A percentile compares a stretch with the other conserved stretches of the same genome.
These are phyloP conservation scores for Parus major DNA, from an alignment of 2,113 vertebrate species.

Conservation along the genomic window DNA sequence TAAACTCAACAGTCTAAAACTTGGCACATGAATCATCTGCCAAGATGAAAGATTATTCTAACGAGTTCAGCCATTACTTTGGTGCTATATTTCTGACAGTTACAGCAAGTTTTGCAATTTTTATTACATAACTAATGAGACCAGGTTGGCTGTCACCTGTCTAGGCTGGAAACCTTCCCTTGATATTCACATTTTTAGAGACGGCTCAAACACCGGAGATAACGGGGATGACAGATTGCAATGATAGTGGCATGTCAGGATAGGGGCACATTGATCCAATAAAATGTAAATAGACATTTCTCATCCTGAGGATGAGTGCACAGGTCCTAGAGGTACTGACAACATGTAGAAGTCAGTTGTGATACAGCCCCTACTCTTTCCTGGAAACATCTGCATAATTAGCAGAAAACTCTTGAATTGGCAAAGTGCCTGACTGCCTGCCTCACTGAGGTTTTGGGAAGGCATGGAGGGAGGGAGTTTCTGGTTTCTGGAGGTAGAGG, in stretches of 20 bases:
- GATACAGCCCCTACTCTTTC: accelerated
- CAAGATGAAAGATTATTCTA: conserved; percentile 24
- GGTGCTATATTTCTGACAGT: not conserved
- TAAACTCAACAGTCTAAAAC: not conserved
- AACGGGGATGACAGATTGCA: conserved; percentile 37
- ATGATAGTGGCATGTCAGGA: not conserved
- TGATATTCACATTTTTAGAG: not conserved
- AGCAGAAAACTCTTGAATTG: not conserved
- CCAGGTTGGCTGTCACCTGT: conserved; percentile 23
- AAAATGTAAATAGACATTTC: conserved; percentile 46
- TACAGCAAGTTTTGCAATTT: conserved; percentile 26
- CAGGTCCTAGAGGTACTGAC: not conserved
- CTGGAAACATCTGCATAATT: not conserved
- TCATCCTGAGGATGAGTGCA: not conserved
- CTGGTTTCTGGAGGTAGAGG: not conserved
- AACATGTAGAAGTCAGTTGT: accelerated
- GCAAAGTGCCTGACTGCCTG: not conserved
- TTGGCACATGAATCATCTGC: not conserved
- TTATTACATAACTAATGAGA: conserved; percentile 16
- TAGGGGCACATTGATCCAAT: not conserved
- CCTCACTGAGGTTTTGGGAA: not conserved
- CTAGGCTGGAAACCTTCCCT: not conserved
- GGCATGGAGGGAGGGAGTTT: not conserved
- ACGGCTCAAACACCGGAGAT: accelerated
- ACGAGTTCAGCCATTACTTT: conserved; percentile 10